phyloP scores from a whole-genome alignment of 2,113 vertebrate species.

The Colius striatus region DNA sequence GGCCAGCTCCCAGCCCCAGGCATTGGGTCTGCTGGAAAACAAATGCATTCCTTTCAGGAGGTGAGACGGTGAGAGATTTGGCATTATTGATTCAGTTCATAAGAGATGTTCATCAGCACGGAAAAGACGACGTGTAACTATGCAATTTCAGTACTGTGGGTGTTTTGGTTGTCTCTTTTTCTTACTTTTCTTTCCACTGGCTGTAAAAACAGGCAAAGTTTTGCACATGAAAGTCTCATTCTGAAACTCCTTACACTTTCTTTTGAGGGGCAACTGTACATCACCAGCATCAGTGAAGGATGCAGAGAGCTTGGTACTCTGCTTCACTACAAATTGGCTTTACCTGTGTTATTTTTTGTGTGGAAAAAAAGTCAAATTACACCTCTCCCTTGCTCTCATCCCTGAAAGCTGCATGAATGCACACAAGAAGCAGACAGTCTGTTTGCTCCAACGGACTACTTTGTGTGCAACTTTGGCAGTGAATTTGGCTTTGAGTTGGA shows the following conservation, averaged over 20 bases:
- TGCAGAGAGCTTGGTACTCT: not conserved
- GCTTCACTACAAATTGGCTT: not conserved
- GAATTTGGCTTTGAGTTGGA: not conserved
- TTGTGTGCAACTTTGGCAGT: not conserved
- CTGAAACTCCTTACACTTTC: not conserved
- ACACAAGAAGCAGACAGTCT: not conserved
- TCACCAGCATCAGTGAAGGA: not conserved
- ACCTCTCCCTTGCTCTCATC: not conserved
- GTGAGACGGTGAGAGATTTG: not conserved
- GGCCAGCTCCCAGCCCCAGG: not conserved
- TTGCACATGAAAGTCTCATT: not conserved
- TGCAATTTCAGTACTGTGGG: constrained; percentile 59
- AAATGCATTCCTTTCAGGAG: constrained; percentile 36
- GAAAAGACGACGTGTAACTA: constrained; percentile 23
- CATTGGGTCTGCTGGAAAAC: not conserved
- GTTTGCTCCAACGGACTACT: not conserved
- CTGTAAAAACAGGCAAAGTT: not conserved
- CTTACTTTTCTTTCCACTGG: not conserved
- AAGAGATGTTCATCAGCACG: constrained; percentile 26
- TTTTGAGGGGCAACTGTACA: not conserved
- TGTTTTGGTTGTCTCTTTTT: not conserved
- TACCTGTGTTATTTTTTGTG: not conserved
- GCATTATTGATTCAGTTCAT: constrained; percentile 35
- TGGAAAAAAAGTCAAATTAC: not conserved
- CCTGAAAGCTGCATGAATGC: not conserved